These are phyloP conservation scores for Nomada lathburiana DNA, from an alignment of 2,888 invertebrate genomes.

Conservation along the genomic window DNA sequence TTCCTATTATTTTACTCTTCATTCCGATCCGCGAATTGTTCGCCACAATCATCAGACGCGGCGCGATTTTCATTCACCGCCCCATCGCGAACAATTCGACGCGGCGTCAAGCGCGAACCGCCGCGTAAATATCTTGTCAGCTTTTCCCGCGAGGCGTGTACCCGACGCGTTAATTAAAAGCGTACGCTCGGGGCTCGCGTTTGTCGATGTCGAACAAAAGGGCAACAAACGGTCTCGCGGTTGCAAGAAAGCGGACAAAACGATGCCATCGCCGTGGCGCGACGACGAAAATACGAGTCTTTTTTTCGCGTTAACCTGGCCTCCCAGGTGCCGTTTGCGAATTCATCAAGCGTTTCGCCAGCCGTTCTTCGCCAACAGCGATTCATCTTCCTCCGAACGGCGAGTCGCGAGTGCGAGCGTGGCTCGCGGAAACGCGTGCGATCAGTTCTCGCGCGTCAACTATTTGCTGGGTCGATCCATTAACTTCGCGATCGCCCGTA, in stretches of 20 bases:
- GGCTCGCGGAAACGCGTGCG: constrained; percentile 3
- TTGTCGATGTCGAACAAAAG: constrained; percentile 33
- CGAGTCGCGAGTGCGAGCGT: background rate
- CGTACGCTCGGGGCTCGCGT: background rate
- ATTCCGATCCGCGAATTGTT: too few relatives aligned
- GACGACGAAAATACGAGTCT: background rate
- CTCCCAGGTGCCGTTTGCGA: background rate
- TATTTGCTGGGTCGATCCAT: constrained; percentile 35
- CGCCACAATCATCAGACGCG: too few relatives aligned
- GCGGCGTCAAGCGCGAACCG: background rate
- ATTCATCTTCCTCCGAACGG: background rate
- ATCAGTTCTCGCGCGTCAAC: constrained; percentile 30
- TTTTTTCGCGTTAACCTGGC: background rate
- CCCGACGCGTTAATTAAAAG: constrained; percentile 39
- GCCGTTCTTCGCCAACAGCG: background rate
- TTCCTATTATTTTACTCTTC: too few relatives aligned
- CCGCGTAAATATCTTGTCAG: constrained; percentile 12
- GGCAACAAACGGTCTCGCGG: constrained; percentile 20
- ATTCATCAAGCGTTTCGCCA: constrained; percentile 2
- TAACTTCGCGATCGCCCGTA: constrained; percentile 54
- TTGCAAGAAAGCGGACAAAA: constrained; percentile 12
- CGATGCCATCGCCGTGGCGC: background rate
- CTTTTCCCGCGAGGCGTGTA: constrained; percentile 5
- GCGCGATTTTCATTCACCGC: background rate
- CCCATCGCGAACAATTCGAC: background rate